Base-by-base conservation (phyloP, 1,140 invertebrate genomes). In the Heliconius eleuchia region DNA sequence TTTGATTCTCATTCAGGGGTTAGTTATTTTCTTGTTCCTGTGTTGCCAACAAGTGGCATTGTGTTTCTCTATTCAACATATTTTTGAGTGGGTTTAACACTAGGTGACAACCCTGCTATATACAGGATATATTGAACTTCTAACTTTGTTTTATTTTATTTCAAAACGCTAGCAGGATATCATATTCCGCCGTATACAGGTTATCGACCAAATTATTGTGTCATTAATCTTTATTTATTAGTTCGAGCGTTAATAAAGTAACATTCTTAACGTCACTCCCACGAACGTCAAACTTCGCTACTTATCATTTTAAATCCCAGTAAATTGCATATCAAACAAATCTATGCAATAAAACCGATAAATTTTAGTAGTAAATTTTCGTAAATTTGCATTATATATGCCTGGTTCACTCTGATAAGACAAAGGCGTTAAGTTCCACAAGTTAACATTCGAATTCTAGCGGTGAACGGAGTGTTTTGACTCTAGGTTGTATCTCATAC, bases 161-260 rank as follows among this genome's bases (percentile, higher is more conserved):
- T 55, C 52, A 11, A 57, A 57, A 9, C 2, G 19, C 55, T 23
- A n/a, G n/a, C 19, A 57, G n/a, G n/a, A 23, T 57, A 57, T 57
- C 19, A 57, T 11, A n/a, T 57, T 9, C 19, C 23, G 55, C 19
- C 8, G 3, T 57, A 57, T 23, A 55, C 52, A 57, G 55, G 55
- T 57, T 57, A 57, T 23, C 19, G n/a, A 23, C 55, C 55, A 23
- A 57, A 57, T 23, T 23, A 57, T 57, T 57, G 55, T 23, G 19
- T 57, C 55, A n/a, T 57, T n/a, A 57, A 57, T 57, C n/a, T n/a
- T 57, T 23, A 57, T 57, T 57, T 57, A 57, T 57, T 57, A 57
- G 55, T 57, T n/a, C 8, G 55, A 9, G 55, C 9, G 19, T 23
- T 57, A 57, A 23, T 57, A 57, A 57, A 57, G 2, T 57, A 57